Conservation (phyloP, 2,113 vertebrate species). For the Cryptomyrus ogoouensis region DNA sequence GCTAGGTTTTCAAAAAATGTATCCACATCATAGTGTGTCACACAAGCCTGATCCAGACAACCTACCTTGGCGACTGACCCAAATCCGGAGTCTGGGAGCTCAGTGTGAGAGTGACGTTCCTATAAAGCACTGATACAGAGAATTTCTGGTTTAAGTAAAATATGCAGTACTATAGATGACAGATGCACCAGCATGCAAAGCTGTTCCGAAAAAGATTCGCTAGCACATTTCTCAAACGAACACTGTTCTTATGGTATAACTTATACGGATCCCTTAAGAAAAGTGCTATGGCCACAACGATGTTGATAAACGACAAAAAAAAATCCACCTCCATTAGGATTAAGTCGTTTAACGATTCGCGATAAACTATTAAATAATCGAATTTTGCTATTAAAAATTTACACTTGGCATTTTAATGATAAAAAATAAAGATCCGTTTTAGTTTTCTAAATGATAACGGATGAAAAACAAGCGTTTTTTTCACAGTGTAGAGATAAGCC, state of each 20-base stretch:
- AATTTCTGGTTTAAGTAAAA: constrained; percentile 12
- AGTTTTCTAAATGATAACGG: background rate
- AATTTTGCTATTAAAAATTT: background rate
- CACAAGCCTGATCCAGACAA: background rate
- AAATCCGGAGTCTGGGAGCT: background rate
- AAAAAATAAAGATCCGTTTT: background rate
- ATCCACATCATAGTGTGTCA: background rate
- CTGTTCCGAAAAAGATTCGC: background rate
- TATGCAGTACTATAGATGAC: constrained; percentile 87
- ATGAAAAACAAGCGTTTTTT: background rate
- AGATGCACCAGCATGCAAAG: constrained; percentile 45
- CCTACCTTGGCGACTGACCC: constrained; percentile 3
- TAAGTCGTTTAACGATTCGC: background rate
- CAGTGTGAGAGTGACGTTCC: background rate
- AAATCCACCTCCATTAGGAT: background rate
- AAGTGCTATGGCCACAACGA: background rate
- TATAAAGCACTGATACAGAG: constrained; percentile 8
- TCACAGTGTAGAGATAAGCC: background rate
- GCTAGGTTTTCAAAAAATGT: background rate
- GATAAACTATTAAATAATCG: background rate
- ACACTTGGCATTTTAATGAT: background rate
- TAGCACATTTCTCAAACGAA: background rate
- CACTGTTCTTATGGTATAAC: background rate
- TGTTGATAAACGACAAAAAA: background rate
- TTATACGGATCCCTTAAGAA: background rate